Conservation (phyloP, 2,888 invertebrate species). For the Aphidius colemani region DNA sequence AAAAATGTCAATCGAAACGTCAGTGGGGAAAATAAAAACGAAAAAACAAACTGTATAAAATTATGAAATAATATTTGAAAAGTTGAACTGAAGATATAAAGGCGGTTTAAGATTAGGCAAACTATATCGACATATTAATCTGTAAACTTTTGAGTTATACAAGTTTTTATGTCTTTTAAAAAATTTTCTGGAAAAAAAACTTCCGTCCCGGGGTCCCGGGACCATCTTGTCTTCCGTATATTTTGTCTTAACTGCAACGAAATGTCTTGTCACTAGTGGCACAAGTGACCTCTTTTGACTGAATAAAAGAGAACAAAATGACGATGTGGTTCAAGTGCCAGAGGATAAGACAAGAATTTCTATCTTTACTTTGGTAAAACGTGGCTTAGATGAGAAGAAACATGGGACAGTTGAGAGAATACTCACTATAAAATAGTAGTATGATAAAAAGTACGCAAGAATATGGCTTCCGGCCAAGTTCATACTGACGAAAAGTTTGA, state of each 20-base stretch:
- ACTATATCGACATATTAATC: neutral
- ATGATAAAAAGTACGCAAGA: neutral
- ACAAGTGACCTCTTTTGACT: constrained; percentile 14
- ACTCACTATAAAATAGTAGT: too few relatives aligned
- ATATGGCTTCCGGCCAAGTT: constrained; percentile 19
- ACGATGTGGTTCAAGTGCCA: neutral
- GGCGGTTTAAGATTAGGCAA: neutral
- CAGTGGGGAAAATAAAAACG: too few relatives aligned
- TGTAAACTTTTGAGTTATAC: too few relatives aligned
- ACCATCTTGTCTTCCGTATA: constrained; percentile 17
- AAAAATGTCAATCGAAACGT: too few relatives aligned
- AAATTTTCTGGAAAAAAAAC: constrained; percentile 13
- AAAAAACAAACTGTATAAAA: neutral
- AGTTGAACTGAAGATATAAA: neutral
- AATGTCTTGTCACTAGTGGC: constrained; percentile 15
- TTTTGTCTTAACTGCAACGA: constrained; percentile 18
- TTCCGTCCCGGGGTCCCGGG: constrained; percentile 30
- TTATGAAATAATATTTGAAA: neutral
- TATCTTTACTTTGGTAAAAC: too few relatives aligned
- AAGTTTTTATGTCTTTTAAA: too few relatives aligned
- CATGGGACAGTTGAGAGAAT: constrained; percentile 2
- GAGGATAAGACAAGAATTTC: too few relatives aligned
- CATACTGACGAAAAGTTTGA: constrained; percentile 13
- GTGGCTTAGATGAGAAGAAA: too few relatives aligned
- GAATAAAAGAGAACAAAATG: neutral